Base-by-base conservation (phyloP, 2,888 invertebrate genomes). In the Xanthostigma xanthostigma region DNA sequence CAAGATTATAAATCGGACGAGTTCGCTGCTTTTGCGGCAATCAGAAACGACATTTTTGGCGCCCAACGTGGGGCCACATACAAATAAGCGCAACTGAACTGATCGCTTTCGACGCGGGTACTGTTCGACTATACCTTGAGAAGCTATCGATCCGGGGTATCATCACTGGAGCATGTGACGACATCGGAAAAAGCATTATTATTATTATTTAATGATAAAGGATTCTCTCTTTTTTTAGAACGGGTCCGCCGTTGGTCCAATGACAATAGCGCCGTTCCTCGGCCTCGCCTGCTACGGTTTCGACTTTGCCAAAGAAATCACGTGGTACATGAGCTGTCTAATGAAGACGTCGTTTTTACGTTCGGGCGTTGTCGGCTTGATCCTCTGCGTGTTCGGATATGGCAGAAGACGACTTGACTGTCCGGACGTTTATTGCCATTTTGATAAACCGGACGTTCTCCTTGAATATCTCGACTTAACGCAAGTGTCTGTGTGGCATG, bases 241-340 rank as follows among this genome's bases (percentile, higher is more conserved):
- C 54, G 81, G 81, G 27, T 76, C 78, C 51, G 79, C 79, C 8
- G 75, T 81, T 41, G 81, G 79, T 0, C 81, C 81, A 1, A 64
- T 78, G 48, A 64, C 75, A 0, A 75, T 81, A 40, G 81, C 81
- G 1, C 79, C 80, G 0, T 76, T 79, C 56, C 73, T 81, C 48
- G 81, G 81, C 2, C 63, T 81, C 12, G 81, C 78, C 0, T 75
- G 80, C 51, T 81, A 81, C 62, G 81, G 81, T 0, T 81, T 81
- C 54, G 81, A 81, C 62, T 81, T 81, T 64, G 80, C 81, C 0
- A 70, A 73, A 40, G 67, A 74, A 53, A 79, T 81, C 49, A 74
- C 80, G 0, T 62, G 71, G 5, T 55, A 72, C 14, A 77, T 81
- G 76, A 73, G 75, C 60, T 63, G 75, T 5, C 54, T 79, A 4